Evolutionary conservation across 2,888 invertebrate species (phyloP).

Genomic region (Atrina japonica): DNA sequence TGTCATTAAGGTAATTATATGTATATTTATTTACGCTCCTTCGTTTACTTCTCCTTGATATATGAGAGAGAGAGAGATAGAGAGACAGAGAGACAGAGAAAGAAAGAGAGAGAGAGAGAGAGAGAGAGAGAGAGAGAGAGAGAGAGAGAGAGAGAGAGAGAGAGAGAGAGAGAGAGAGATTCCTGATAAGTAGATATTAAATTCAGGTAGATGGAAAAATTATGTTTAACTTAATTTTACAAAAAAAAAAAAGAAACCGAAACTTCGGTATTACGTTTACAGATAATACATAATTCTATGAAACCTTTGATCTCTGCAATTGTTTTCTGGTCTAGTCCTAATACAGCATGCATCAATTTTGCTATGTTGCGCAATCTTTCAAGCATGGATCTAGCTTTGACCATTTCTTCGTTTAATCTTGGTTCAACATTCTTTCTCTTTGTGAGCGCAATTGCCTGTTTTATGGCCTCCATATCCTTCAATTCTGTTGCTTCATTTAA

Average conservation of each 20-base stretch:
- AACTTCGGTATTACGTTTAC: too few relatives aligned
- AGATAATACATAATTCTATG: too few relatives aligned
- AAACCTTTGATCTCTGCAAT: conserved; percentile 77
- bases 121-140: conserved; percentile 28
- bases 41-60: too few relatives aligned
- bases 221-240: too few relatives aligned
- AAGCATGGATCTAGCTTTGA: conserved; percentile 45
- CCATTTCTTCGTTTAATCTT: conserved; percentile 48
- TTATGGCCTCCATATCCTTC: conserved; percentile 54
- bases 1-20: too few relatives aligned
- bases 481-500: conserved; percentile 53
- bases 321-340: conserved; percentile 74
- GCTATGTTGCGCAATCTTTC: conserved; percentile 43
- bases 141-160: conserved; percentile 27
- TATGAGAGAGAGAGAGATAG: conserved; percentile 4
- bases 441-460: conserved; percentile 51
- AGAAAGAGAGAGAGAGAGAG: conserved; percentile 15
- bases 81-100: conserved; percentile 12
- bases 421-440: conserved; percentile 47
- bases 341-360: conserved; percentile 61
- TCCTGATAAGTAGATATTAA: background rate
- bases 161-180: too few relatives aligned
- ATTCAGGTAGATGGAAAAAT: too few relatives aligned
- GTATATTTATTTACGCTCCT: too few relatives aligned
- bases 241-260: too few relatives aligned